Percentiles rank a stretch among this genome's conserved stretches.
Evolutionary conservation across 2,113 vertebrate genomes (phyloP).

Genomic region (Sinocyclocheilus maitianheensis): DNA sequence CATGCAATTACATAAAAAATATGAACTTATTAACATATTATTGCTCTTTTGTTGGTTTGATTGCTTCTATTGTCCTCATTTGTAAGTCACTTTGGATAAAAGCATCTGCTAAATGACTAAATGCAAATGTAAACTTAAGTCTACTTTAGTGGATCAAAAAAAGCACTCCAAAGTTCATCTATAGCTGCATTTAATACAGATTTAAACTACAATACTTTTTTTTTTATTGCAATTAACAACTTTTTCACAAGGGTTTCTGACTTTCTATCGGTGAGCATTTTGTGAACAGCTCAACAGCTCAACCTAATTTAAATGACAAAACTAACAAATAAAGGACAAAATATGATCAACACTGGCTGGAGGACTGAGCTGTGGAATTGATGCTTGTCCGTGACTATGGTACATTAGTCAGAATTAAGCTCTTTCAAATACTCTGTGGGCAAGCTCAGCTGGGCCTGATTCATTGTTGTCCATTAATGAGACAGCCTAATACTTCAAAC

Average conservation of each 20-base stretch:
- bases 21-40: not conserved
- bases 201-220: not conserved
- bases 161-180: not conserved
- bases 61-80: no score
- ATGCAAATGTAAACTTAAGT: no score
- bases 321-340: not conserved
- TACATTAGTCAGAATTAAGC: conserved; percentile 29
- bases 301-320: not conserved
- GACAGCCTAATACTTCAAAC: conserved; percentile 26
- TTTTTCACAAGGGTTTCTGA: not conserved
- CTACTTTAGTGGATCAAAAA: not conserved
- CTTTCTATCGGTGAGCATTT: not conserved
- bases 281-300: not conserved
- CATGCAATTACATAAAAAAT: not conserved
- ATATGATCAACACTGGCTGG: not conserved
- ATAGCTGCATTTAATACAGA: not conserved
- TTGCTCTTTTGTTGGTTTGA: no score
- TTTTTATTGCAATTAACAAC: not conserved
- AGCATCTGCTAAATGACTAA: no score
- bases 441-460: conserved; percentile 1
- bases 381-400: conserved; percentile 6
- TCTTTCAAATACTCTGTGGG: not conserved
- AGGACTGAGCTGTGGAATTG: conserved; percentile 1
- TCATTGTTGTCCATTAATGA: conserved; percentile 36
- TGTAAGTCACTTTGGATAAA: not conserved